A percentile compares a stretch with the other conserved stretches of the same genome.
phyloP scores from a whole-genome alignment of 2,797 vertebrate genomes.

The Brachyalestes nurse region DNA sequence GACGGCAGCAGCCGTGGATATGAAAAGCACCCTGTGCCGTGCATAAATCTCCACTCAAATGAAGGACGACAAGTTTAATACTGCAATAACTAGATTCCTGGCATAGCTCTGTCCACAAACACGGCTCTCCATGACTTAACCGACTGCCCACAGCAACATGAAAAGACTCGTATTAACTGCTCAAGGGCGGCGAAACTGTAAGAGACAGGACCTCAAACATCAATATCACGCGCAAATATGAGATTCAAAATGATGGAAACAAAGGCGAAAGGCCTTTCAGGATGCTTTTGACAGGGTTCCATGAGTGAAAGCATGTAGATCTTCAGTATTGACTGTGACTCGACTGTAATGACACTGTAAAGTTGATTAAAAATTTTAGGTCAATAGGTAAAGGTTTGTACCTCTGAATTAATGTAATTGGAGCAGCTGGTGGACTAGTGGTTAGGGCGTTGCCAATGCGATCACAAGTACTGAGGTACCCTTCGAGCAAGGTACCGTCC shows the following conservation, averaged over 20 bases:
- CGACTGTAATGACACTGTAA: no score
- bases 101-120: slow-evolving; percentile 64
- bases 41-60: slow-evolving; percentile 74
- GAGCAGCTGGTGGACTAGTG: no score
- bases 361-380: no score
- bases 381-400: no score
- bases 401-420: no score
- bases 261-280: background rate
- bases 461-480: no score
- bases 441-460: no score
- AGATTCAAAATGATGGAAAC: background rate
- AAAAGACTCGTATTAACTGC: slow-evolving; percentile 65
- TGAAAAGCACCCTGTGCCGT: slow-evolving; percentile 67
- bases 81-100: slow-evolving; percentile 67
- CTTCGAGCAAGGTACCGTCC: no score
- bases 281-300: no score
- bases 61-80: slow-evolving; percentile 73
- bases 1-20: slow-evolving; percentile 65
- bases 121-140: slow-evolving; percentile 56
- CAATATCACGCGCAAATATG: background rate
- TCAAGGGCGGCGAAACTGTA: slow-evolving; percentile 52
- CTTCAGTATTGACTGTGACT: no score
- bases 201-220: slow-evolving; percentile 36
- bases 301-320: no score
- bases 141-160: slow-evolving; percentile 56